Evolutionary conservation across 2,888 invertebrate genomes (phyloP).

Genomic region (Chirona hameri): DNA sequence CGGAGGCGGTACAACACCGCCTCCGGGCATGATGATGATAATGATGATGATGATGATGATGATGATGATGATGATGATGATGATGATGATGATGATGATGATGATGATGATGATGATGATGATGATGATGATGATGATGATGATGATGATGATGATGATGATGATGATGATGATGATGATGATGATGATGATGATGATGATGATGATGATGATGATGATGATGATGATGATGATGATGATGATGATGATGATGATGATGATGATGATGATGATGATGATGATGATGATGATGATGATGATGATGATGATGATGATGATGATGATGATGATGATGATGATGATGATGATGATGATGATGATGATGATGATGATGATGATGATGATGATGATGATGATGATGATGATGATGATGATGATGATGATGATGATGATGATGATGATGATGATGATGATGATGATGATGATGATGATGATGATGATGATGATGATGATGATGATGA

Average conservation of each 20-base stretch:
- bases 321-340: conserved; percentile 22
- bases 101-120: conserved; percentile 22
- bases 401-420: conserved; percentile 22
- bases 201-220: conserved; percentile 22
- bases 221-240: conserved; percentile 22
- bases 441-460: conserved; percentile 22
- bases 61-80: conserved; percentile 22
- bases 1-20: too few species aligned
- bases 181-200: conserved; percentile 22
- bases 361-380: conserved; percentile 22
- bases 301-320: conserved; percentile 22
- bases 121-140: conserved; percentile 22
- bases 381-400: conserved; percentile 22
- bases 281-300: conserved; percentile 22
- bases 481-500: conserved; percentile 22
- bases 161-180: conserved; percentile 22
- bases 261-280: conserved; percentile 22
- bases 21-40: too few species aligned
- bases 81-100: conserved; percentile 22
- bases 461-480: conserved; percentile 22
- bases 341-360: conserved; percentile 22
- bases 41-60: conserved; percentile 22
- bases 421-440: conserved; percentile 22
- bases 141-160: conserved; percentile 22
- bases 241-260: conserved; percentile 22